Evolutionary conservation across 2,113 vertebrate species (phyloP).

Genomic region (Carollia perspicillata): DNA sequence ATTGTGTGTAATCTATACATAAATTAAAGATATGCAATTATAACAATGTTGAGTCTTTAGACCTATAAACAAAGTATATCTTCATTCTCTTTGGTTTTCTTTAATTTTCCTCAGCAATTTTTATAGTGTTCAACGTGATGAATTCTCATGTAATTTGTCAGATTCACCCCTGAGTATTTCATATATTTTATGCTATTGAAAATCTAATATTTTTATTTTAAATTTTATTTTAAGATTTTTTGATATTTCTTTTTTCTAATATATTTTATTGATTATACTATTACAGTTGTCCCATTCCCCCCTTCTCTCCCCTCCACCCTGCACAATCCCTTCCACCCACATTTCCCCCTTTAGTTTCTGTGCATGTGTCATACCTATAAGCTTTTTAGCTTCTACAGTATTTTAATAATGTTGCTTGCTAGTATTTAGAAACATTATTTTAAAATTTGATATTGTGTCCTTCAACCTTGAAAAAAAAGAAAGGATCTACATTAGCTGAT

Average conservation of each 20-base stretch:
- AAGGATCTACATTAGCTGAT: neutral
- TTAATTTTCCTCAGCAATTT: neutral
- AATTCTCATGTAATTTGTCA: neutral
- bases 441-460: neutral
- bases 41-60: neutral
- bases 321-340: too few species aligned
- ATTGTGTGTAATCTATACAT: neutral
- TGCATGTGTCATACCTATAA: too few species aligned
- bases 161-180: neutral
- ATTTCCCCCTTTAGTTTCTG: too few species aligned
- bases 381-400: neutral
- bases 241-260: too few species aligned
- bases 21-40: neutral
- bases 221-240: constrained; percentile 3
- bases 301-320: too few species aligned
- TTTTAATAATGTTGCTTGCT: neutral
- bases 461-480: neutral
- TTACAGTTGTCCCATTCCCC: too few species aligned
- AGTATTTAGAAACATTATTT: neutral
- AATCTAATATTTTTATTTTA: neutral
- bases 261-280: too few species aligned
- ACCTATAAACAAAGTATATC: neutral
- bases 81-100: neutral
- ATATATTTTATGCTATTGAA: neutral
- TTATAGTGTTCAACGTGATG: neutral